Conservation (phyloP, 53 echinoderm and acorn worm genomes). For the Echinarachnius parma region DNA sequence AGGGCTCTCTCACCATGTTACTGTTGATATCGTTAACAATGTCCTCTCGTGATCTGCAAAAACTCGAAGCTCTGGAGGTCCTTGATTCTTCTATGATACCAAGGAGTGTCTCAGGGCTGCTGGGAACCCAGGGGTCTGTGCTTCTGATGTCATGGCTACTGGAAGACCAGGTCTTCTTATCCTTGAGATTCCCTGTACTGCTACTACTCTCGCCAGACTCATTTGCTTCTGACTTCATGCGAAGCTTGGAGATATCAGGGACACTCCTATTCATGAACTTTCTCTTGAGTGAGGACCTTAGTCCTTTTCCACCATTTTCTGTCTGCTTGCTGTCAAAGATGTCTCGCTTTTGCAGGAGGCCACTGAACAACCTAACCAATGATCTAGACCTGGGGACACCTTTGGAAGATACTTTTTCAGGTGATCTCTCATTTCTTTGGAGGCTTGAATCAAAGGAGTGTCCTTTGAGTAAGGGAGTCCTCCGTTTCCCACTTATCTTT, state of each 20-base stretch:
- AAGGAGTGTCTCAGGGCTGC: slow-evolving; percentile 6
- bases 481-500: no score
- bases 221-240: background rate
- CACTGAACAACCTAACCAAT: slow-evolving; percentile 9
- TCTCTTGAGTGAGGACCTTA: slow-evolving; percentile 18
- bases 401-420: no score
- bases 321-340: slow-evolving; percentile 16
- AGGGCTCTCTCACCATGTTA: no score
- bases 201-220: background rate
- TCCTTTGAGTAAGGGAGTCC: no score
- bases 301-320: slow-evolving; percentile 9
- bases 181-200: background rate
- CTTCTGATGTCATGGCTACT: slow-evolving; percentile 23
- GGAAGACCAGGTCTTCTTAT: slow-evolving; percentile 18
- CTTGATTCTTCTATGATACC: slow-evolving; percentile 19
- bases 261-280: slow-evolving; percentile 29
- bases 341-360: slow-evolving; percentile 24
- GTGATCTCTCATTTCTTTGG: no score
- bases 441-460: no score
- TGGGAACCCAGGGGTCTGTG: no score
- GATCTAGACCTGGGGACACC: background rate
- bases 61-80: background rate
- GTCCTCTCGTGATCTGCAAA: background rate
- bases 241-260: slow-evolving; percentile 18
- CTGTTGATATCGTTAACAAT: background rate